Percentiles rank a stretch among this genome's conserved stretches.
phyloP scores from a whole-genome alignment of 2,797 vertebrate species.

The Erithacus rubecula region DNA sequence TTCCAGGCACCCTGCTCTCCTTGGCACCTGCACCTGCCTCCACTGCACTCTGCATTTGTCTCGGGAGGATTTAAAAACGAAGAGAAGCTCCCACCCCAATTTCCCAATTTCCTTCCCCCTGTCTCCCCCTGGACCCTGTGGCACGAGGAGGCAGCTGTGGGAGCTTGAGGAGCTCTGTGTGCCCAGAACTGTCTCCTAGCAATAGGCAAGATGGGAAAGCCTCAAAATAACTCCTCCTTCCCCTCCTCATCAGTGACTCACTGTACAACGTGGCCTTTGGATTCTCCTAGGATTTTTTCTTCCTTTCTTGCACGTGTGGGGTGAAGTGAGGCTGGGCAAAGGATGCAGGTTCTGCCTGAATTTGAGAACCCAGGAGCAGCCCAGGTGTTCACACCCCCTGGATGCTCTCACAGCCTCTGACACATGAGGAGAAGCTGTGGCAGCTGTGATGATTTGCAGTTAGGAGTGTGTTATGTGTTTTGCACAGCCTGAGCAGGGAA shows the following conservation, averaged over 20 bases:
- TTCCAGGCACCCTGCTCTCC: background rate
- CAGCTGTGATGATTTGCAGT: background rate
- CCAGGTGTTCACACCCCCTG: background rate
- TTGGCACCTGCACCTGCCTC: background rate
- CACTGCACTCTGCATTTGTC: accelerated
- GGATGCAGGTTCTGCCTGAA: accelerated
- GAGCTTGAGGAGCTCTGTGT: background rate
- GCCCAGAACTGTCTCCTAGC: constrained; percentile 5
- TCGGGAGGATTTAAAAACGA: background rate
- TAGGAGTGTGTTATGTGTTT: accelerated
- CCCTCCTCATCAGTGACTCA: background rate
- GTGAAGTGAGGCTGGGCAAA: background rate
- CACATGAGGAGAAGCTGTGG: background rate
- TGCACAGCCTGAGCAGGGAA: background rate
- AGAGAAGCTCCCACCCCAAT: background rate
- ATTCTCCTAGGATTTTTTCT: background rate
- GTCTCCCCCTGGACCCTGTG: accelerated
- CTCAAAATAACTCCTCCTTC: constrained; percentile 32
- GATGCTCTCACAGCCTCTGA: background rate
- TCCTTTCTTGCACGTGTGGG: background rate
- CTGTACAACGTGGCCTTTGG: accelerated
- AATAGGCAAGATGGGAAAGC: constrained; percentile 1
- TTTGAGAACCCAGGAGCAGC: background rate
- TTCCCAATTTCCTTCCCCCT: background rate
- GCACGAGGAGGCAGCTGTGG: background rate